Percentiles rank a stretch among this genome's conserved stretches.
Conservation (phyloP, 1,140 invertebrate species). For the Leptinotarsa defecta region DNA sequence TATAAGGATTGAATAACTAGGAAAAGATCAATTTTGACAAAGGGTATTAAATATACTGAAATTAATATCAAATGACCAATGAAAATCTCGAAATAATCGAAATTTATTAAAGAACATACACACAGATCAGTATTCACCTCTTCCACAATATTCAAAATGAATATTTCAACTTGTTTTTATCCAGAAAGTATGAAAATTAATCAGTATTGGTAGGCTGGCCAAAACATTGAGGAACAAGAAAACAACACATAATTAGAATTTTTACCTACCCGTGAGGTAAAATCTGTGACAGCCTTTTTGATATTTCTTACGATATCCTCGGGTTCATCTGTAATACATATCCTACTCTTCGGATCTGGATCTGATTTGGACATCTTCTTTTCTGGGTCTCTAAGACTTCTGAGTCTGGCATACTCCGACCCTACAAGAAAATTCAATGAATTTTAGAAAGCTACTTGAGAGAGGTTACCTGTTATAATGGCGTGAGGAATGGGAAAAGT, state of each 20-base stretch:
- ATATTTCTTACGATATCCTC: constrained; percentile 81
- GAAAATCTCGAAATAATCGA: too few species aligned
- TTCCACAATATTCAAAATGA: too few species aligned
- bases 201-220: too few species aligned
- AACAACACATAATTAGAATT: too few species aligned
- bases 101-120: too few species aligned
- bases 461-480: constrained; percentile 63
- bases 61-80: too few species aligned
- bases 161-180: too few species aligned
- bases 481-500: constrained; percentile 77
- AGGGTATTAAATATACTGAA: not conserved
- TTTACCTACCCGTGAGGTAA: constrained; percentile 68
- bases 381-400: constrained; percentile 79
- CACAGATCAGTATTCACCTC: too few species aligned
- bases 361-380: constrained; percentile 99
- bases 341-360: constrained; percentile 72
- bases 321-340: constrained; percentile 80
- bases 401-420: constrained; percentile 67
- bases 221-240: too few species aligned
- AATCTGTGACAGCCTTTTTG: constrained; percentile 92
- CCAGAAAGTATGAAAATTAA: too few species aligned
- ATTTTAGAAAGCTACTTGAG: not conserved
- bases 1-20: not conserved
- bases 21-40: not conserved
- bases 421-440: constrained; percentile 51